Base-by-base conservation (phyloP, 2,113 vertebrate genomes). In the Peromyscus californicus region DNA sequence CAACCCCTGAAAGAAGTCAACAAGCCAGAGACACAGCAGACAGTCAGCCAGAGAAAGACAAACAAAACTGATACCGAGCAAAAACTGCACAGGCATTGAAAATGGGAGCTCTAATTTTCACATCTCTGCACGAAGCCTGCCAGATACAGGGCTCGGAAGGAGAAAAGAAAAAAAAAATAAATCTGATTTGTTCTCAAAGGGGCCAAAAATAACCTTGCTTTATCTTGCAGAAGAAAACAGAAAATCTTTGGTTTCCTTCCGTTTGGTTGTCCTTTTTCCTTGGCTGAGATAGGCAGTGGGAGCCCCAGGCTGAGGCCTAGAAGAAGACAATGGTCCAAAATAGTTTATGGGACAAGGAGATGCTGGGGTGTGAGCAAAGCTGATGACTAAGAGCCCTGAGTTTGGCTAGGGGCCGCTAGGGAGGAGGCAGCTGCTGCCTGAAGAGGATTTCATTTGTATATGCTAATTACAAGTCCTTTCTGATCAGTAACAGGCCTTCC, bases 191-290 rank as follows among this genome's bases (percentile, higher is more conserved):
- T 78, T 89, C 96, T 93, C 86, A 95, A 97, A 91, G 2, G 31
- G 89, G 96, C 97, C 97, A 96, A 97, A 97, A 97, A 98, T 96
- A 97, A 96, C 93, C 87, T 96, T 94, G 94, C 79, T 93, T 94
- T 97, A 90, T 96, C 91, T 76, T 93, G 84, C 91, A 97, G 79
- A 95, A 97, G 93, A 96, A 97, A 96, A 97, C 89, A 97, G 82
- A 98, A 95, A 96, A 90, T 70, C 69, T 72, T 94, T 0, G 45
- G 74, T 96, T 90, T 96, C 91, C 84, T 96, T 72, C 89, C 89
- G 65, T 69, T 92, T 91, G 93, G 91, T 69, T 79, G 69, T 83
- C 67, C 89, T 90, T 93, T n/a, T 51, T 72, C 74, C 51, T 51
- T 54, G 93, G 78, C 93, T 79, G 61, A 5, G 3, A 48, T 45